These are phyloP conservation scores for Sparus aurata DNA, from an alignment of 2,797 vertebrate species.

Conservation along the genomic window DNA sequence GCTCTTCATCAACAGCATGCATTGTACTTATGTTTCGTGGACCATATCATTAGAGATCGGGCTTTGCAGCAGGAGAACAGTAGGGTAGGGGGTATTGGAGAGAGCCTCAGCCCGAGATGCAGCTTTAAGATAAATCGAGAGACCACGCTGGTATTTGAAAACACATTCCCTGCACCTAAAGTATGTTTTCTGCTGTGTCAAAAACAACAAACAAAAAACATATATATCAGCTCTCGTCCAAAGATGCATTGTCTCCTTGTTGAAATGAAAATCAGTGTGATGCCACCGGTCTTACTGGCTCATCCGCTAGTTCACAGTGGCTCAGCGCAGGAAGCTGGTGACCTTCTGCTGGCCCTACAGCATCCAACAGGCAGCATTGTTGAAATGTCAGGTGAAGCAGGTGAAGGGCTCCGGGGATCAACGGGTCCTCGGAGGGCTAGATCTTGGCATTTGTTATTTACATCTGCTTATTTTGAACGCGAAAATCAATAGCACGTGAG, in stretches of 20 bases:
- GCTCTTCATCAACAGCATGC: conserved; percentile 78
- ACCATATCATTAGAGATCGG: conserved; percentile 73
- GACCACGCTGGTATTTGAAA: conserved; percentile 17
- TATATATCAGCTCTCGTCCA: too few species aligned
- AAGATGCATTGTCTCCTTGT: neutral
- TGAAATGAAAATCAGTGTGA: neutral
- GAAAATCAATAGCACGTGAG: conserved; percentile 30
- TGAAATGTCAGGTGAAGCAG: conserved; percentile 64
- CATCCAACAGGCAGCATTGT: conserved; percentile 43
- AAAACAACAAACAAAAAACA: too few species aligned
- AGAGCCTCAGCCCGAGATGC: conserved; percentile 21
- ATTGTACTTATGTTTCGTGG: conserved; percentile 76
- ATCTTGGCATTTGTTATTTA: conserved; percentile 11
- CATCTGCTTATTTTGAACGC: conserved; percentile 40
- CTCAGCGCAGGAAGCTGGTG: conserved; percentile 45
- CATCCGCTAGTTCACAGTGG: conserved; percentile 14
- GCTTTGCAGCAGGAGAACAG: conserved; percentile 52
- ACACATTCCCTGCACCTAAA: neutral
- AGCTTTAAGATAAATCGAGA: conserved; percentile 28
- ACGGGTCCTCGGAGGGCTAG: conserved; percentile 33
- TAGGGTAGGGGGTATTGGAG: conserved; percentile 15
- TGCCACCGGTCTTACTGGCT: too few species aligned
- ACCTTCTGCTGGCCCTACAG: conserved; percentile 52
- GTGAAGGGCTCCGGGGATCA: conserved; percentile 28
- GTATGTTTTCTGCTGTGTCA: neutral